Conservation (phyloP, 2,888 invertebrate species). For the Anthophora plumipes region DNA sequence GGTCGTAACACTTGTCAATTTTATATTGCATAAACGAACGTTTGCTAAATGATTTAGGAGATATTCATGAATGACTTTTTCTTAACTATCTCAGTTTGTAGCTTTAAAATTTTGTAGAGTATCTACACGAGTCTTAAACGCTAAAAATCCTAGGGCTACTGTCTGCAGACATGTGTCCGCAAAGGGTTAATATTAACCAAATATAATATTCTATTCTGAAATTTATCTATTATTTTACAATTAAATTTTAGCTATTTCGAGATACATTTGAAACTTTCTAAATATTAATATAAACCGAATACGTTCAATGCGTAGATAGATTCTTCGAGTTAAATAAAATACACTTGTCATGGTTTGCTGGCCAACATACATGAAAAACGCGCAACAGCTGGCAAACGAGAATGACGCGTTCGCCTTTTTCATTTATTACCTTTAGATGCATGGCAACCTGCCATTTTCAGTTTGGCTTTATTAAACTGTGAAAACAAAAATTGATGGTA, state of each 20-base stretch:
- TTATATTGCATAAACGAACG: no score
- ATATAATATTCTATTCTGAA: no score
- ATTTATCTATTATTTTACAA: no score
- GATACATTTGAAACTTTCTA: neutral
- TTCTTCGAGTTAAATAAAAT: constrained; percentile 17
- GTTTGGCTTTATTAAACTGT: constrained; percentile 13
- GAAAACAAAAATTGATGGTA: neutral
- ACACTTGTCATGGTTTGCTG: constrained; percentile 5
- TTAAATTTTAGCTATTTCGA: neutral
- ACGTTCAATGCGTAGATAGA: neutral
- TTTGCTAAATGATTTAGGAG: no score
- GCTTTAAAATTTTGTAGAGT: no score
- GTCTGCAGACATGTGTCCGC: no score
- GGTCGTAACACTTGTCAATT: no score
- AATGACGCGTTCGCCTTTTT: constrained; percentile 49
- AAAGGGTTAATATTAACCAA: no score
- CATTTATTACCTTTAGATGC: constrained; percentile 31
- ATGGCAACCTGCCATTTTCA: constrained; percentile 15
- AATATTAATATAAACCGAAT: neutral
- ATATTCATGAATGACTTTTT: no score
- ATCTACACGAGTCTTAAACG: no score
- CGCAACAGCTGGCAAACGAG: constrained; percentile 64
- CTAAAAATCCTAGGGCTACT: no score
- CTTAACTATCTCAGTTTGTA: no score
- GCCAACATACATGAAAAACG: constrained; percentile 39